A percentile compares a stretch with the other conserved stretches of the same genome.
These are phyloP conservation scores for Dasysyrphus tricinctus DNA, from an alignment of 2,888 invertebrate species.

Conservation along the genomic window DNA sequence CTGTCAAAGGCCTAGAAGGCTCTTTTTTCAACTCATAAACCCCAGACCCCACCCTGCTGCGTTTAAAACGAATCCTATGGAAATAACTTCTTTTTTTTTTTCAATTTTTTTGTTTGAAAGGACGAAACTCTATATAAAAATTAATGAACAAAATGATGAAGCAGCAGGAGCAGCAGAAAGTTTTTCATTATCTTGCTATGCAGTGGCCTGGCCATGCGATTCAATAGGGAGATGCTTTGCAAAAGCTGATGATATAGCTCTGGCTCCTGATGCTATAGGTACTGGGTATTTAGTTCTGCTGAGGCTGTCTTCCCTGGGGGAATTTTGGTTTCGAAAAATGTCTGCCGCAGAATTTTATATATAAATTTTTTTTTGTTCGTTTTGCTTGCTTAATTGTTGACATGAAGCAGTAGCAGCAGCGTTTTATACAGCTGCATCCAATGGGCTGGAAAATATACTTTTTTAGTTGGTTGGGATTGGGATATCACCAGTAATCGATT, in stretches of 20 bases:
- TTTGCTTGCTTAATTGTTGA: conserved; percentile 56
- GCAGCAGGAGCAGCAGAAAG: conserved; percentile 54
- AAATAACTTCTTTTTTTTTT: not conserved
- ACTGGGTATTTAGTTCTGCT: conserved; percentile 13
- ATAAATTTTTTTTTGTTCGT: not conserved
- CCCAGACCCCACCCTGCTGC: conserved; percentile 33
- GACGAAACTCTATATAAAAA: conserved; percentile 48
- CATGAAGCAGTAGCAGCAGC: conserved; percentile 35
- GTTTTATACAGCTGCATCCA: conserved; percentile 29
- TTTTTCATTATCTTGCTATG: conserved; percentile 71
- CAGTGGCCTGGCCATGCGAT: conserved; percentile 44
- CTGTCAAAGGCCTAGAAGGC: conserved; percentile 51
- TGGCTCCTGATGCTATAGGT: conserved; percentile 15
- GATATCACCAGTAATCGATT: conserved; percentile 39
- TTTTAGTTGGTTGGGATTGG: not conserved
- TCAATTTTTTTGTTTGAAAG: conserved; percentile 15
- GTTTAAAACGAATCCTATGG: conserved; percentile 18
- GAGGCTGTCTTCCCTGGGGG: conserved; percentile 43
- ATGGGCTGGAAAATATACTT: conserved; percentile 43
- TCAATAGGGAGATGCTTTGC: conserved; percentile 51
- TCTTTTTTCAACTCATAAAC: conserved; percentile 11
- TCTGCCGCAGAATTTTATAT: conserved; percentile 58
- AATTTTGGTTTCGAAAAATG: conserved; percentile 61
- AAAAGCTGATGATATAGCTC: conserved; percentile 19
- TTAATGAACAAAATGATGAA: conserved; percentile 55